Evolutionary conservation across 1,140 invertebrate genomes (phyloP), one percentile per base, ranked within the genome.

Genomic region (Leptoteleia sp.): DNA sequence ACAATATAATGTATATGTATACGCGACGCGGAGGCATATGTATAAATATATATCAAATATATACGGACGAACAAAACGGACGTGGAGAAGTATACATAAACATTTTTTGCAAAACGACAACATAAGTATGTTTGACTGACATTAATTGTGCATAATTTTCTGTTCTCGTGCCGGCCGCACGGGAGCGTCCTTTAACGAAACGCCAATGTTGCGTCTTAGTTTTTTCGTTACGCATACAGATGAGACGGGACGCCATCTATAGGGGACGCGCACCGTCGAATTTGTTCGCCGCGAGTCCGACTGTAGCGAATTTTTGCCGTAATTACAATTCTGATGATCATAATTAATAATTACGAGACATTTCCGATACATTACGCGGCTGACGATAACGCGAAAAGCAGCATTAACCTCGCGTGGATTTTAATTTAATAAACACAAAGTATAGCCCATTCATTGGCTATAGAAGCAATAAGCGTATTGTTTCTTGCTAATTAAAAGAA

Each of bases 121-220:
- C n/a, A n/a, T n/a, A 80, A 79, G 75, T 81, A 83, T 80, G 73
- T 50, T 81, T 82, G 83, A 84, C 81, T 84, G 82, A 84, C 83
- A 79, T 82, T 84, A 83, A 84, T 84, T 83, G 83, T 82, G 82
- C 82, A 84, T 84, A 84, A 84, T 82, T 82, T 70, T 59, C 47
- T 73, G 43, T 65, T 71, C n/a, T 64, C 55, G 54, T 67, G 35
- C 67, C 59, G 68, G 40, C 76, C 62, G 68, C 71, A 73, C 50
- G 45, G 38, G 72, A 57, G 35, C 67, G 65, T 72, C 72, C 70
- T 79, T 83, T 77, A 84, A 84, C 81, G 81, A 84, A 83, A 83
- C 75, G 83, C n/a, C n/a, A 75, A 81, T 48, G 75, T 83, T 83
- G 80, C 55, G 71, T 83, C 82, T 81, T 81, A 75, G 43, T 72